Base-by-base conservation (phyloP, 2,797 vertebrate genomes). In the Leptodactylus fallax region DNA sequence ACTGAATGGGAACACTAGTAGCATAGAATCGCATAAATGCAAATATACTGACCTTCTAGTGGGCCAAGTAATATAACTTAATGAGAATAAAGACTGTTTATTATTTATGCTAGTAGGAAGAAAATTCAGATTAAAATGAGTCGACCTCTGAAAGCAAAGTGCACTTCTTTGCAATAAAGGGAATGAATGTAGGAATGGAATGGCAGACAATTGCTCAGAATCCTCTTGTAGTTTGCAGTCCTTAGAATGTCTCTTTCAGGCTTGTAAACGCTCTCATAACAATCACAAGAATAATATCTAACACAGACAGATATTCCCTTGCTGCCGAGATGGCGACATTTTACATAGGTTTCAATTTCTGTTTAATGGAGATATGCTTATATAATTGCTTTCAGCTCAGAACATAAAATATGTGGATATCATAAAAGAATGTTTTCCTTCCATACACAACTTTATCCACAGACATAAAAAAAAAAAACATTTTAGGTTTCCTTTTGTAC, bases 281-380 rank as follows among this genome's bases (percentile, higher is more conserved):
- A 61, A 81, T 85, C 63, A 81, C 8, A 80, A 61, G 72, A 84
- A 74, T 81, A 87, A 85, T 85, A 80, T 88, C 71, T 65, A 74
- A 81, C 67, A 67, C 45, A 81, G 83, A 74, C 65, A 81, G 77
- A 80, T 63, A 61, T 88, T 74, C 83, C 74, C 63, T 85, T 14
- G 63, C 23, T 56, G 16, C 27, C 49, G 16, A 88, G 55, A 78
- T 67, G 61, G 53, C 14, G 55, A 56, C 55, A 80, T 85, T 63
- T 81, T 81, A 88, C 67, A 53, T 80, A 65, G 77, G 83, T 84
- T 88, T 85, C 83, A 85, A 88, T 85, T 85, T 85, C 83, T 76
- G 56, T 23, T 53, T 81, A 88, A 89, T 89, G 63, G 72, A 86
- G 60, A 83, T 83, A 86, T 72, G 71, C 85, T 77, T 79, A 61